Evolutionary conservation across 1,140 invertebrate genomes (phyloP).

Genomic region (Euglossa dilemma): DNA sequence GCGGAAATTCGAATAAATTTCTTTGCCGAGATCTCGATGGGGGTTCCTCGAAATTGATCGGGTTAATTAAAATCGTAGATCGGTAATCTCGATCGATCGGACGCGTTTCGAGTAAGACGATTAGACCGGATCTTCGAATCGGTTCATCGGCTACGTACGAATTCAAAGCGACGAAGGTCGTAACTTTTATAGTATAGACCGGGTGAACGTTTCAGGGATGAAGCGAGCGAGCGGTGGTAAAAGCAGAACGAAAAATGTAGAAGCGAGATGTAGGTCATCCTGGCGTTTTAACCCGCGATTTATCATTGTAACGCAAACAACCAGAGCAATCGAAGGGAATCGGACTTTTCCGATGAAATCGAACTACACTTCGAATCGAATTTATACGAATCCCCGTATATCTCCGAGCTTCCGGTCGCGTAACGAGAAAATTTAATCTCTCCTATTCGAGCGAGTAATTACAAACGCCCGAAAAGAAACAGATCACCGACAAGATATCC

Average conservation of each 20-base stretch:
- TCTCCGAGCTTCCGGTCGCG: neutral
- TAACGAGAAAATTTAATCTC: neutral
- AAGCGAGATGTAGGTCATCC: neutral
- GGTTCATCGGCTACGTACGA: too few relatives aligned
- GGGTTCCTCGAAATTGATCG: neutral
- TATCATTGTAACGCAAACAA: neutral
- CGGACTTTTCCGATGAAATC: neutral
- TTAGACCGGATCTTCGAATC: neutral
- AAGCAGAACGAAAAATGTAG: neutral
- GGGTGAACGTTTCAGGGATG: neutral
- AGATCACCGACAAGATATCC: too few relatives aligned
- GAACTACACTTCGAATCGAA: neutral
- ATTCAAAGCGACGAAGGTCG: too few relatives aligned
- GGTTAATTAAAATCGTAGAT: conserved; percentile 4
- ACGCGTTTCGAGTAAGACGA: neutral
- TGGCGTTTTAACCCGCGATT: neutral
- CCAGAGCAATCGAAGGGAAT: neutral
- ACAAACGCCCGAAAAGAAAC: too few relatives aligned
- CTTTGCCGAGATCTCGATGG: neutral
- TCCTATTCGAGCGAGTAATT: neutral
- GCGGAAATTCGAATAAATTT: neutral
- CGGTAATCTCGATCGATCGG: neutral
- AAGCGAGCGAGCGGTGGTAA: neutral
- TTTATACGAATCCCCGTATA: neutral
- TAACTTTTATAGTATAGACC: too few relatives aligned